phyloP scores from a whole-genome alignment of 53 echinoderm and acorn worm genomes.

The Henricia sp. region DNA sequence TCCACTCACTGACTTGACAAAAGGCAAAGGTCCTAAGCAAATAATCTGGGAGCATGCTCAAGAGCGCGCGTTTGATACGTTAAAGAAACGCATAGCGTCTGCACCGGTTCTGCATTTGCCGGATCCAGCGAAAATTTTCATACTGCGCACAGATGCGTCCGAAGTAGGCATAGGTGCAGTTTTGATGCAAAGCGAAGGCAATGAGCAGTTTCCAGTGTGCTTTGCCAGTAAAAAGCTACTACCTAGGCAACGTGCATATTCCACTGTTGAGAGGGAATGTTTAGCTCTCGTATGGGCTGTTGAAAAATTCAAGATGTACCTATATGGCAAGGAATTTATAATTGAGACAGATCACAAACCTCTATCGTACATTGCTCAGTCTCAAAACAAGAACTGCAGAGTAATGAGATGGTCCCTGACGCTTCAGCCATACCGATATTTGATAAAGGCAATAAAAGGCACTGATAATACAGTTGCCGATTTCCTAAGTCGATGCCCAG shows the following conservation, averaged over 20 bases:
- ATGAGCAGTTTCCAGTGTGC: constrained; percentile 8
- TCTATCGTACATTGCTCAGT: too few species aligned
- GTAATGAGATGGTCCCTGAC: too few species aligned
- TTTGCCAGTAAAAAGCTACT: constrained; percentile 56
- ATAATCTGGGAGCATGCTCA: constrained; percentile 18
- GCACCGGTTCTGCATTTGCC: constrained; percentile 32
- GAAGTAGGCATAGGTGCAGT: constrained; percentile 30
- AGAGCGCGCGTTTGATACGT: constrained; percentile 2
- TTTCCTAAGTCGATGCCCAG: too few species aligned
- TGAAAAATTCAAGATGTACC: constrained; percentile 39
- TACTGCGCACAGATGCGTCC: constrained; percentile 12
- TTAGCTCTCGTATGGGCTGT: constrained; percentile 58
- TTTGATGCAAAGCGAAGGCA: constrained; percentile 2
- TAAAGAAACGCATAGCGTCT: not conserved
- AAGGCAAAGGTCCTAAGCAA: too few species aligned
- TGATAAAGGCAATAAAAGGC: too few species aligned
- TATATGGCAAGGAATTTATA: too few species aligned
- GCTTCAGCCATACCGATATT: too few species aligned
- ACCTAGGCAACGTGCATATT: constrained; percentile 39
- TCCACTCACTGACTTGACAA: constrained; percentile 34
- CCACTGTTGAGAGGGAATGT: constrained; percentile 60
- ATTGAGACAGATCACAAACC: too few species aligned
- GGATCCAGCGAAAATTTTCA: constrained; percentile 10
- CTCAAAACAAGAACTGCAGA: too few species aligned
- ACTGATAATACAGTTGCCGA: too few species aligned